A percentile compares a stretch with the other conserved stretches of the same genome.
These are phyloP conservation scores for Enhydra lutris DNA, from an alignment of 2,113 vertebrate species.

Conservation along the genomic window DNA sequence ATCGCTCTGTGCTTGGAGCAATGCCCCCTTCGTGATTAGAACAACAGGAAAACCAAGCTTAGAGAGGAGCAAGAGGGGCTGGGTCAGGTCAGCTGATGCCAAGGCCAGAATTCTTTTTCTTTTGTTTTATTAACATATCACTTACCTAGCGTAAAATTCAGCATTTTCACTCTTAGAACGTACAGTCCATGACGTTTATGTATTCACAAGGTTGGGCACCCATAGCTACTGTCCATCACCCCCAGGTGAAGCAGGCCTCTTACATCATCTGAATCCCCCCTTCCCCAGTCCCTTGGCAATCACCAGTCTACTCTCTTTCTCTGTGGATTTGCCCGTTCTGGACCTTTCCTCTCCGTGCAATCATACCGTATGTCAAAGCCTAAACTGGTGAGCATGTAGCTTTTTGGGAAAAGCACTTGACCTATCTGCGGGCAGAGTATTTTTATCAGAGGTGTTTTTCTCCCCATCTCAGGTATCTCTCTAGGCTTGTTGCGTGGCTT, in stretches of 20 bases:
- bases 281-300: background rate
- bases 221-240: background rate
- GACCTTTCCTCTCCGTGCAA: background rate
- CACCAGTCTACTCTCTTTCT: background rate
- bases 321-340: background rate
- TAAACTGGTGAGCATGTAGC: background rate
- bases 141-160: background rate
- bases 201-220: background rate
- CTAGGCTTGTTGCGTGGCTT: background rate
- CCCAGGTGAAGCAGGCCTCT: background rate
- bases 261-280: background rate
- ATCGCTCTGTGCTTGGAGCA: background rate
- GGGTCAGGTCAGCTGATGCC: background rate
- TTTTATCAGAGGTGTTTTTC: background rate
- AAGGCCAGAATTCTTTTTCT: background rate
- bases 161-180: background rate
- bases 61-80: background rate
- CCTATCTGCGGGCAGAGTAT: background rate
- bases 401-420: background rate
- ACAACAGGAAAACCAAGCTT: background rate
- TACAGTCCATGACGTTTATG: background rate
- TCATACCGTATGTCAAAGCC: background rate
- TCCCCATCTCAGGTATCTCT: background rate
- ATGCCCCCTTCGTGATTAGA: background rate
- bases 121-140: background rate